Conservation (phyloP, 2,888 invertebrate species). For the Brenthis hecate region DNA sequence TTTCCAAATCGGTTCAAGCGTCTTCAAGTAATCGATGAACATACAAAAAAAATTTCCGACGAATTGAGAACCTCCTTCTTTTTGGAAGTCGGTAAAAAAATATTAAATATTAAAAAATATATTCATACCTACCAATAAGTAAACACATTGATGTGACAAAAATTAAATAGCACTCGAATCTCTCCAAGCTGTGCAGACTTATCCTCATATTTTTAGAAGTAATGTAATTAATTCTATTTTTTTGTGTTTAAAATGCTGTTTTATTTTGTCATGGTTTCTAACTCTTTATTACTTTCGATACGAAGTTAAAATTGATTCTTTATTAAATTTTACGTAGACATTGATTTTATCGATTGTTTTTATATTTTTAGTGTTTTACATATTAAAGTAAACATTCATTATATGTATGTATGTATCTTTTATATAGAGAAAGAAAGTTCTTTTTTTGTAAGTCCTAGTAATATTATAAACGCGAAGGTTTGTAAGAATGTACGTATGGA, state of each 20-base stretch:
- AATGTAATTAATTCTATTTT: not conserved
- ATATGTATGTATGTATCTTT: too few species aligned
- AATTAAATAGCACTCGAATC: not conserved
- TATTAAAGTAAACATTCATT: not conserved
- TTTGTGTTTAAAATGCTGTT: not conserved
- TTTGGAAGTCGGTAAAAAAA: too few species aligned
- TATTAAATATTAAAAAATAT: not conserved
- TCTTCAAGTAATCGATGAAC: too few species aligned
- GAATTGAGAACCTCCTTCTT: too few species aligned
- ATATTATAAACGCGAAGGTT: too few species aligned
- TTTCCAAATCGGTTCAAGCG: too few species aligned
- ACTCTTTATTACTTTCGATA: slow-evolving; percentile 2
- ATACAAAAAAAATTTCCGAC: too few species aligned
- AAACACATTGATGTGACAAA: not conserved
- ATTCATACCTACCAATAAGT: slow-evolving; percentile 1
- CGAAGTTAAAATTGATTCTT: not conserved
- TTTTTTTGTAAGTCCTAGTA: too few species aligned
- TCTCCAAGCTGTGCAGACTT: not conserved
- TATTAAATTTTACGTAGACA: not conserved
- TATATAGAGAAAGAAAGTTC: too few species aligned
- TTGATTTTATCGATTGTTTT: not conserved
- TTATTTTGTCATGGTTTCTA: slow-evolving; percentile 3
- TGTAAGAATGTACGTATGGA: too few species aligned
- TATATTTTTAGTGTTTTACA: not conserved
- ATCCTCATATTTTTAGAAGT: slow-evolving; percentile 4